phyloP scores from a whole-genome alignment of 2,797 vertebrate genomes.

The Danio kyathit region DNA sequence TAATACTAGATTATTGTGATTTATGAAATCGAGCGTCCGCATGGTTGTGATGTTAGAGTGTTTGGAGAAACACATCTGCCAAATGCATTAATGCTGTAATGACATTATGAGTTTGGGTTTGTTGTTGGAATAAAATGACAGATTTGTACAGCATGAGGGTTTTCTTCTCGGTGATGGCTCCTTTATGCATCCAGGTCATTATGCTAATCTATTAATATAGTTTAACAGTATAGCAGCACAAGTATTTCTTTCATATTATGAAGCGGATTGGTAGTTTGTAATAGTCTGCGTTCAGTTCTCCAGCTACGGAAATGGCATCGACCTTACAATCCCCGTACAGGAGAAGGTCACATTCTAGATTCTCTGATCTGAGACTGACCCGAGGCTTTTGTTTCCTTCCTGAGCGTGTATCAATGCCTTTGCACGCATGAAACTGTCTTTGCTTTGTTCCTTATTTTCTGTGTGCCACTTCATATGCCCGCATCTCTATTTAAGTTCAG shows the following conservation, averaged over 20 bases:
- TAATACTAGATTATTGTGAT: no score
- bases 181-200: conserved; percentile 27
- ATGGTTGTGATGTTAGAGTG: no score
- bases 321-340: not conserved
- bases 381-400: not conserved
- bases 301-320: not conserved
- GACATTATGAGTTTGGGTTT: no score
- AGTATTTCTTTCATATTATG: conserved; percentile 25
- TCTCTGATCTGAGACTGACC: not conserved
- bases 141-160: not conserved
- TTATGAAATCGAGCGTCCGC: no score
- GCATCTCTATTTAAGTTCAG: not conserved
- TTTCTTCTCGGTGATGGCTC: not conserved
- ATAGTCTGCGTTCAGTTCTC: not conserved
- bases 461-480: not conserved
- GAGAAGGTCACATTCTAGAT: conserved; percentile 18
- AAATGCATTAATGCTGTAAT: no score
- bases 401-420: not conserved
- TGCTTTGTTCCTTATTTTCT: conserved; percentile 18
- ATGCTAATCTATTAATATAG: conserved; percentile 18
- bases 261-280: conserved; percentile 14
- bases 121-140: not conserved
- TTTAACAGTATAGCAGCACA: conserved; percentile 5
- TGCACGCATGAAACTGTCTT: not conserved
- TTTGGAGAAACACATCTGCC: no score